Evolutionary conservation across 2,888 invertebrate genomes (phyloP).

Genomic region (Apomyelois bistriatella): DNA sequence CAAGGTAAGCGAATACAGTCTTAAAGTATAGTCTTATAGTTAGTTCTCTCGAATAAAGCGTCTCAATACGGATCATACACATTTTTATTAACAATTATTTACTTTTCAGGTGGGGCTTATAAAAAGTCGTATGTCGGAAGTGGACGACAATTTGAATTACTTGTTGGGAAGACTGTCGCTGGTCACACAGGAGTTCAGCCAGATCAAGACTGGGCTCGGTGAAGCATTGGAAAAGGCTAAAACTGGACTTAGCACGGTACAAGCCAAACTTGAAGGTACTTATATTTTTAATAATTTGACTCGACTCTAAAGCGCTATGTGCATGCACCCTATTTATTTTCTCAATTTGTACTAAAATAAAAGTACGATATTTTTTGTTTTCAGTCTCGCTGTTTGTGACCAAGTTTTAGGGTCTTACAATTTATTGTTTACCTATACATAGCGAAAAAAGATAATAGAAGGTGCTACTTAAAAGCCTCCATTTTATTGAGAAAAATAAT

Average conservation of each 20-base stretch:
- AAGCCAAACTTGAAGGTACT: constrained; percentile 50
- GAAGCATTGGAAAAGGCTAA: constrained; percentile 86
- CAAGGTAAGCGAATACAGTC: constrained; percentile 73
- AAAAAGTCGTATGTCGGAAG: constrained; percentile 86
- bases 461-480: too few relatives aligned
- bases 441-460: too few relatives aligned
- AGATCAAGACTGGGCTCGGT: constrained; percentile 87
- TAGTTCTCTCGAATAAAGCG: too few relatives aligned
- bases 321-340: too few relatives aligned
- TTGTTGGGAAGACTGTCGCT: constrained; percentile 88
- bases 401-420: too few relatives aligned
- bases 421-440: too few relatives aligned
- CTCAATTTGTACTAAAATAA: too few relatives aligned
- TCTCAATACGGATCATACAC: constrained; percentile 13
- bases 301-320: too few relatives aligned
- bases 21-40: too few relatives aligned
- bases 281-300: too few relatives aligned
- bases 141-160: constrained; percentile 91
- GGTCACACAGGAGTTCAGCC: constrained; percentile 91
- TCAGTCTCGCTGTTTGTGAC: too few relatives aligned
- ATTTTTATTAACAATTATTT: constrained; percentile 19
- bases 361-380: constrained; percentile 4
- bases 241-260: constrained; percentile 82
- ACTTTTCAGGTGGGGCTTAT: constrained; percentile 84
- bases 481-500: too few relatives aligned